These are phyloP conservation scores for Eupleurogrammus muticus DNA, from an alignment of 2,797 vertebrate species.

Conservation along the genomic window DNA sequence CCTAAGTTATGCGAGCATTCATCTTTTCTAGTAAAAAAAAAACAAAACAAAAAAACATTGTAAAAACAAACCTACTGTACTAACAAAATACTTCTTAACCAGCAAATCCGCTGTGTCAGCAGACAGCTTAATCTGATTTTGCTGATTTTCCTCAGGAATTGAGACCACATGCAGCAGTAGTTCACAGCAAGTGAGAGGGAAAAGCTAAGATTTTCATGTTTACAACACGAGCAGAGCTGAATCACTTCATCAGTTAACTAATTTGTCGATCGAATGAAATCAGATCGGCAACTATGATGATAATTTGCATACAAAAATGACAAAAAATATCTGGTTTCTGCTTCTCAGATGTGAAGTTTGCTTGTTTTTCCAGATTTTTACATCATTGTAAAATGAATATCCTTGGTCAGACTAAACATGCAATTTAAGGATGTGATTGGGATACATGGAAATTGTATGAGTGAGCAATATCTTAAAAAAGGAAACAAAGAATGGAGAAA, in stretches of 20 bases:
- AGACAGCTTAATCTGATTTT: neutral
- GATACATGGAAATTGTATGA: too few species aligned
- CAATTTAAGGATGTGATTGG: too few species aligned
- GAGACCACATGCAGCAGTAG: neutral
- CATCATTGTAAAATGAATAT: neutral
- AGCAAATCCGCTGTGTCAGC: neutral
- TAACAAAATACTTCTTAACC: neutral
- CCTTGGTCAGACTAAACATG: too few species aligned
- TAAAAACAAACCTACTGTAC: neutral
- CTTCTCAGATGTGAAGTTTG: too few species aligned
- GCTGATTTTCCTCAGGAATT: neutral
- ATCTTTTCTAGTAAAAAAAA: neutral
- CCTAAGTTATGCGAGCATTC: neutral
- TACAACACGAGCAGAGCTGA: neutral
- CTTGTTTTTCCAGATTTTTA: constrained; percentile 4
- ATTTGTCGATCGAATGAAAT: neutral
- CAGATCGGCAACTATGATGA: neutral
- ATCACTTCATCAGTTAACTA: neutral
- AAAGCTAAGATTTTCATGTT: neutral
- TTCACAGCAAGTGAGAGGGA: neutral
- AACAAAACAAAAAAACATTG: neutral
- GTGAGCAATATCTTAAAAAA: neutral
- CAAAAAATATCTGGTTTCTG: neutral
- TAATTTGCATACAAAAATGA: too few species aligned
- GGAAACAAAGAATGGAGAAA: neutral